Evolutionary conservation across 2,797 vertebrate genomes (phyloP).

Genomic region (Podargus strigoides): DNA sequence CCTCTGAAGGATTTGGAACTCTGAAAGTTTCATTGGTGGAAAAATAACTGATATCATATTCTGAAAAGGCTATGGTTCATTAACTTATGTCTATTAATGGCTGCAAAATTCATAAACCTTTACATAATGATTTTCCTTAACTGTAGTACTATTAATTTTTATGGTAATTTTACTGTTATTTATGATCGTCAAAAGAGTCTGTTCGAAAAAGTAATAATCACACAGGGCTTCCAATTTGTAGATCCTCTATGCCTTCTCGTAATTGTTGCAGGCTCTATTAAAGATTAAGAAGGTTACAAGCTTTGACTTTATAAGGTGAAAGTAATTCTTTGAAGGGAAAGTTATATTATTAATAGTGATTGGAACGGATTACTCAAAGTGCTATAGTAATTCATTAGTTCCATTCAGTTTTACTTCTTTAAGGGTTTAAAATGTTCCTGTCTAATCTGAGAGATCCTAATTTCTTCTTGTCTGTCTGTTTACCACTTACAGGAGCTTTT

Average conservation of each 20-base stretch:
- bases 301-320: conserved; percentile 61
- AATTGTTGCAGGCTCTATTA: conserved; percentile 54
- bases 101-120: conserved; percentile 69
- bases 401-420: not conserved
- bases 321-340: conserved; percentile 55
- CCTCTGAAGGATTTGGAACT: conserved; percentile 64
- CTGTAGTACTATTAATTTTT: conserved; percentile 59
- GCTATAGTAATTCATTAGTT: conserved; percentile 26
- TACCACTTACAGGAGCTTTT: not conserved
- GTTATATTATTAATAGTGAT: conserved; percentile 32
- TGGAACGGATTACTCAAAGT: conserved; percentile 25
- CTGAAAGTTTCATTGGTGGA: conserved; percentile 47
- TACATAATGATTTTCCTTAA: conserved; percentile 70
- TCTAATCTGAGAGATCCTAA: not conserved
- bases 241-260: not conserved
- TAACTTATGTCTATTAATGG: conserved; percentile 58
- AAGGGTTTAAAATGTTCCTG: not conserved
- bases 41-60: conserved; percentile 56
- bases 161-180: conserved; percentile 59
- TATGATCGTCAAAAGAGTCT: conserved; percentile 1
- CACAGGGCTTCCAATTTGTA: not conserved
- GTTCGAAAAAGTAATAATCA: conserved; percentile 26
- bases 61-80: conserved; percentile 47
- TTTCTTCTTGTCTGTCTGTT: not conserved
- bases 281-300: conserved; percentile 54